Percentiles rank a stretch among this genome's conserved stretches.
Evolutionary conservation across 2,113 vertebrate genomes (phyloP).

Genomic region (Esox niger): DNA sequence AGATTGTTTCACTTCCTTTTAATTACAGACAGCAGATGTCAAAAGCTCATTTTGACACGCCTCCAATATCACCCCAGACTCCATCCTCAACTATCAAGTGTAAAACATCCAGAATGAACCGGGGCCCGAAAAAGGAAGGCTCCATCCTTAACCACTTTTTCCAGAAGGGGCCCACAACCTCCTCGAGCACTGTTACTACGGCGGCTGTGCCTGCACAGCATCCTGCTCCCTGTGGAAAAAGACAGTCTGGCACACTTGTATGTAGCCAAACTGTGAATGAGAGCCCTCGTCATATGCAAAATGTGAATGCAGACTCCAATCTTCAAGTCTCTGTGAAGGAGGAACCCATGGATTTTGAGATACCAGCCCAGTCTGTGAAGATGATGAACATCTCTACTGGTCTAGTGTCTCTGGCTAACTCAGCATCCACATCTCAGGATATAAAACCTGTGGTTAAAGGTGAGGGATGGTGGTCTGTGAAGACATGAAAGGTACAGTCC

Average conservation of each 20-base stretch:
- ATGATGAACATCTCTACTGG: conserved; percentile 10
- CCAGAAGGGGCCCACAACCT: conserved; percentile 48
- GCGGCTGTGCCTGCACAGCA: not conserved
- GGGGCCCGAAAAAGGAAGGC: conserved; percentile 40
- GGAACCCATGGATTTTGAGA: conserved; percentile 26
- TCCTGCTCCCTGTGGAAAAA: not conserved
- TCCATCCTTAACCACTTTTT: conserved; percentile 67
- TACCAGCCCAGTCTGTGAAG: conserved; percentile 36
- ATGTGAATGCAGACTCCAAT: not conserved
- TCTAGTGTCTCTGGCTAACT: conserved; percentile 2
- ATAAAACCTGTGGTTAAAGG: conserved; percentile 78
- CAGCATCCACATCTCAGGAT: conserved; percentile 72
- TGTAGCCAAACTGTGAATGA: no score
- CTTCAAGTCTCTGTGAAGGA: conserved; percentile 16
- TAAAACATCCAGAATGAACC: conserved; percentile 38
- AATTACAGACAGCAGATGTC: conserved; percentile 76
- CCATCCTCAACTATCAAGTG: conserved; percentile 53
- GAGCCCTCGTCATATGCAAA: conserved; percentile 8
- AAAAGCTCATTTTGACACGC: conserved; percentile 70
- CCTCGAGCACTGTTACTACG: conserved; percentile 31
- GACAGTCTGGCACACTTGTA: no score
- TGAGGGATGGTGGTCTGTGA: conserved; percentile 49
- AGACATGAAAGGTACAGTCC: no score
- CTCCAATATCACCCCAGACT: conserved; percentile 65
- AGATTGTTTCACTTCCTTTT: conserved; percentile 7